A percentile compares a stretch with the other conserved stretches of the same genome.
Conservation (phyloP, 2,888 invertebrate genomes). For the Sialis lutaria region DNA sequence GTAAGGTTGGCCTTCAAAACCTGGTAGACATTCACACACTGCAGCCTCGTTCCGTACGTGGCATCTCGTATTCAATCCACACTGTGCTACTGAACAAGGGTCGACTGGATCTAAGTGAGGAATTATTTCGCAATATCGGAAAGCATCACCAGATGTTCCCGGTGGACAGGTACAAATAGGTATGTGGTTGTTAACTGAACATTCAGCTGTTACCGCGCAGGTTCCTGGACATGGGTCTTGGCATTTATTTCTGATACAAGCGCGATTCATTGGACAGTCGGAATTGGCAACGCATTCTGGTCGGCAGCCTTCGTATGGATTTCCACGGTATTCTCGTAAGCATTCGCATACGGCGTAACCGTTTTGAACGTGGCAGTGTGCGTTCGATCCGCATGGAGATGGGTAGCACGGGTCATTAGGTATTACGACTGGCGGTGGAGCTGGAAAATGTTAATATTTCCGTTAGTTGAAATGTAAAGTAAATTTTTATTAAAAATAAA, state of each 20-base stretch:
- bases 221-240: constrained; percentile 69
- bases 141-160: constrained; percentile 34
- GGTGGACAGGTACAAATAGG: constrained; percentile 40
- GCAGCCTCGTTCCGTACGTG: constrained; percentile 33
- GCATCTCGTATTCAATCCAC: constrained; percentile 64
- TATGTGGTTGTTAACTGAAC: constrained; percentile 52
- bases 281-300: constrained; percentile 76
- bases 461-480: no score
- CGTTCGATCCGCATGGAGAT: constrained; percentile 67
- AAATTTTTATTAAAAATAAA: constrained; percentile 4
- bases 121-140: constrained; percentile 26
- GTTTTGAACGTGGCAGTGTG: constrained; percentile 55
- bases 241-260: constrained; percentile 70
- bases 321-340: constrained; percentile 51
- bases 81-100: constrained; percentile 42
- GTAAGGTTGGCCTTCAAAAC: constrained; percentile 53
- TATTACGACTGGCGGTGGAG: constrained; percentile 22
- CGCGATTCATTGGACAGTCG: constrained; percentile 64
- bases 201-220: constrained; percentile 67
- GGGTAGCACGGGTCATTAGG: constrained; percentile 57
- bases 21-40: constrained; percentile 57
- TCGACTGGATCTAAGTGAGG: constrained; percentile 18
- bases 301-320: constrained; percentile 57
- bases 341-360: constrained; percentile 58
- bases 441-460: constrained; percentile 14